Base-by-base conservation (phyloP, 92 coral and sea anemone genomes). In the Bergia sp. region DNA sequence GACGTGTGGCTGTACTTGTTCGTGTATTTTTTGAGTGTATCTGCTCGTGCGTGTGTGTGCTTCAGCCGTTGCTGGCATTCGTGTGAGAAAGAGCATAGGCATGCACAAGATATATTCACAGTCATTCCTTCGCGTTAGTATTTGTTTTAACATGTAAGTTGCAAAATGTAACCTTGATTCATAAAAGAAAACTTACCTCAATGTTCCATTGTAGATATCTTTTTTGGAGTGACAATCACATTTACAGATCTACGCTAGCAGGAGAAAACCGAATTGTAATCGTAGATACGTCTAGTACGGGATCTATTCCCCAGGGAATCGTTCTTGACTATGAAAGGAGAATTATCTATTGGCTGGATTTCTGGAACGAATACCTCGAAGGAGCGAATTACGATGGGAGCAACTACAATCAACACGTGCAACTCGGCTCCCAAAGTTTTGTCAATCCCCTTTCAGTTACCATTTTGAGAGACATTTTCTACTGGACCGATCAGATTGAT, bases 311-410 rank as follows among this genome's bases (percentile, higher is more conserved):
- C 29, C 29, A 0, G 36, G 87, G 87, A 12, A 36, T 84, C 37
- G 87, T 84, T 45, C 75, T 84, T 47, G 87, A 84, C 50, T 84
- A 41, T 84, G 87, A 84, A 23, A 69, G 38, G 3, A 44, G 41
- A 49, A 55, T 43, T 37, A 7, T 84, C 42, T 84, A 71, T 16
- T 84, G 79, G 66, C 79, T 84, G 58, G 87, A 84, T 6, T 84
- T 9, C 12, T 71, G 1, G 58, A 15, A 84, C 64, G 69, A 84
- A 47, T 69, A 43, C 36, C 13, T 84, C 0, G 79, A 69, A 45
- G 77, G 66, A 18, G 41, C 42, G 21, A 45, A 9, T 16, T 84
- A 84, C 18, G 57, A 71, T 44, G 87, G 87, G 15, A 21, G 44
- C 6, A 29, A 8, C 11, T 72, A 69, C 87, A 71, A 29, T 29